Base-by-base conservation (phyloP, 1,140 invertebrate species). In the Drosophila sucinea region DNA sequence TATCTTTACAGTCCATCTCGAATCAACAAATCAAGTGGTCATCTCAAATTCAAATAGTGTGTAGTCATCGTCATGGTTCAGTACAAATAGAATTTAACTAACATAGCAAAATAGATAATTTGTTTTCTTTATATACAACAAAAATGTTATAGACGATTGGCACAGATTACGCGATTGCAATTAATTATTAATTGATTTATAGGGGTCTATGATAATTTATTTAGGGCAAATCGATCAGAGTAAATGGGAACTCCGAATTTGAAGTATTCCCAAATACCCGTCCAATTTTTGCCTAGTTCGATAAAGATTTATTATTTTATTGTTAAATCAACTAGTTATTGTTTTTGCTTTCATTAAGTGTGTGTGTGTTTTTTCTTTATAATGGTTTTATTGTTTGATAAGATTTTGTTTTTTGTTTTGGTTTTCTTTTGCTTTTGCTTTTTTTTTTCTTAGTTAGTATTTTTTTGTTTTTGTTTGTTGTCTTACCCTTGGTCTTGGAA, bases 401-500 rank as follows among this genome's bases (percentile, higher is more conserved):
- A 38, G 25, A 56, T 67, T 67, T 47, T 51, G 56, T 54, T 35
- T 68, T 60, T 69, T 69, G 33, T 73, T 30, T 69, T 56, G 47
- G 77, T 56, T 44, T 56, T 32, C 23, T 11, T 44, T 23, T 62
- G 55, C 3, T 56, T 69, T 40, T 33, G 10, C 27, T 71, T 62
- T 62, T 29, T 33, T 47, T 75, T 23, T 62, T 60, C 44, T 67
- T 58, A 47, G 54, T 57, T 57, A 67, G 38, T 51, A 62, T 57
- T 47, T 67, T 60, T 55, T 35, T 62, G 55, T 76, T 71, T 77
- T 56, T 55, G 70, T 73, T 90, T 90, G 79, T 91, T 90, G 78
- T 92, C 92, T 94, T 94, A 98, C 97, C 94, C 96, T 97, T 81
- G 98, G 98, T 93, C 98, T 95, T 78, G 98, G 98, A 92, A 98